Evolutionary conservation across 2,113 vertebrate genomes (phyloP), one percentile per base, ranked within the genome.

Genomic region (Tragulus kanchil): DNA sequence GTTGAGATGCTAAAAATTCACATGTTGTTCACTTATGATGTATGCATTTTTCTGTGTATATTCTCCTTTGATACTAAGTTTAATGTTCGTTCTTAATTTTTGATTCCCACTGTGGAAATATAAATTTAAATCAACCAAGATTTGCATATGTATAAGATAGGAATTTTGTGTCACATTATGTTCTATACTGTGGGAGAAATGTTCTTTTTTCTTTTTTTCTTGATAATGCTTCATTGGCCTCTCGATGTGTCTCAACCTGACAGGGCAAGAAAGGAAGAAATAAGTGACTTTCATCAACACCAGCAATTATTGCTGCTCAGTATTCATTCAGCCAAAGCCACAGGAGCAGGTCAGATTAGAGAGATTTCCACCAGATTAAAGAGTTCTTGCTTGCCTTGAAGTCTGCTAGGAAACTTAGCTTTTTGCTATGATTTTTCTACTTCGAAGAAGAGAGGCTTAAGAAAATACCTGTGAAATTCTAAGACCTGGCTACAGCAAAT

Each of bases 71-170:
- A 59, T 85, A 54, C 36, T 91, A 25, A 78, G 25, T 21, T 42
- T 42, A 71, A 36, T 61, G 25, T 78, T 77, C 77, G 26, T 93
- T 79, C 25, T 93, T 93, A 93, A n/a, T 89, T 77, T 95, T 90
- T 95, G 19, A 58, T 69, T 64, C 36, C 12, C 71, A 23, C 45
- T 88, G 64, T 95, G 16, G 59, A 52, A 69, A 82, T 95, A 96
- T 89, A 93, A 90, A 96, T 85, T 90, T 94, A 95, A 96, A 95
- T 90, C 48, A 94, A 61, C 56, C 62, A 50, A 93, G 36, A 77
- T 93, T 96, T 95, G 17, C 50, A 45, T 89, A 56, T 67, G 62
- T 90, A 64, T 91, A 89, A 87, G 96, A 62, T 89, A 83, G 42
- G 81, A 92, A 59, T 95, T 97, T 48, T 58, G 56, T 86, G 85